Evolutionary conservation across 2,888 invertebrate genomes (phyloP), one percentile per base, ranked within the genome.

Genomic region (Acleris cristana): DNA sequence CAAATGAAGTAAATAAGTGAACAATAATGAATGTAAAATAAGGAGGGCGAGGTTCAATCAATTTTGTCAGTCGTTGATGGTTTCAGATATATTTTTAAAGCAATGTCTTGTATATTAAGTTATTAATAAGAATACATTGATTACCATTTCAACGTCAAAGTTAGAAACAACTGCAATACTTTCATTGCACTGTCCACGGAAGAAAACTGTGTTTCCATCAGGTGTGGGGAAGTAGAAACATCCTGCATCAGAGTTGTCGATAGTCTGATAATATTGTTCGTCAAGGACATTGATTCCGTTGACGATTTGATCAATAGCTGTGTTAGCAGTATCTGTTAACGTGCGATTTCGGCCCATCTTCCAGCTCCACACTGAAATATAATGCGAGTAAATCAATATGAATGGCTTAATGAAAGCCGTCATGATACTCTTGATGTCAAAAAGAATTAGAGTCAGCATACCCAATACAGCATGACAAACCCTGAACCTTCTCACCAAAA

Each of bases 171-270:
- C 79, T 18, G 59, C 4, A 14, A 81, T 64, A 52, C 48, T 76
- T 2, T 57, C 57, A 10, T 85, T 80, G 69, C 87, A 87, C 12
- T 78, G 78, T 49, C 87, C 87, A 14, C 78, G 80, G 75, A 85
- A 84, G 2, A 74, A 70, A 0, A 85, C 85, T 0, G 81, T 80
- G 0, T 74, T 72, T 3, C 80, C 82, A 3, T 72, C 69, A 0
- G 80, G 80, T 30, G 79, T 80, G 0, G 86, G 86, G 72, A 72
- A 82, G 68, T 83, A 85, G 77, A 86, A 86, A 65, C 85, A 85
- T n/a, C 79, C 87, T 3, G 71, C 74, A 1, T 62, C 70, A 19
- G 71, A 75, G 7, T 85, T 85, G 49, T 82, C 79, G 4, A 74
- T 74, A 1, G 26, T 3, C 10, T 70, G 53, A 64, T 74, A 87